These are phyloP conservation scores for Heliornis fulica DNA, from an alignment of 2,113 vertebrate genomes.

Conservation along the genomic window DNA sequence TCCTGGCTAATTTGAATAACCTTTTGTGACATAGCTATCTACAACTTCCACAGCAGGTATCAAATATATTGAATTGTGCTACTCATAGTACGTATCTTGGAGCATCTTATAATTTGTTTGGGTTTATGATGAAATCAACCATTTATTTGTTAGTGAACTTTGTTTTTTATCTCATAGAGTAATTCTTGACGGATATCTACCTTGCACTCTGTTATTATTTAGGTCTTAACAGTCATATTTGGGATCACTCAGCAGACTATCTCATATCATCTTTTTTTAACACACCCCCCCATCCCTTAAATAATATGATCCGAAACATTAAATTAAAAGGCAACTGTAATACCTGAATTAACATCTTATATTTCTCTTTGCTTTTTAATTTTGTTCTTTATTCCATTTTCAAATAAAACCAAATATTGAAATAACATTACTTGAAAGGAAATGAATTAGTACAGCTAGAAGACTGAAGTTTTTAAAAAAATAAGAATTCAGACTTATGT, in stretches of 20 bases:
- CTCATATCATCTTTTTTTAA: neutral
- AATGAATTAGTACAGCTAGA: neutral
- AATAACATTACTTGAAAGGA: neutral
- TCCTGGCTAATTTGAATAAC: neutral
- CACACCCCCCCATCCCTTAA: neutral
- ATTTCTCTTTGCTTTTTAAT: neutral
- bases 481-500: neutral
- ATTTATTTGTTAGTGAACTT: neutral
- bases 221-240: neutral
- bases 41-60: neutral
- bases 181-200: neutral
- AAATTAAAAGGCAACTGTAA: neutral
- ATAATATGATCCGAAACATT: neutral
- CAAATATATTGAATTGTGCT: neutral
- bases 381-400: neutral
- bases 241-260: neutral
- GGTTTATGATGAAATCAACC: neutral
- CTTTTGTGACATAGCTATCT: neutral
- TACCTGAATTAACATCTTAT: neutral
- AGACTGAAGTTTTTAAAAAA: neutral
- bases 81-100: neutral
- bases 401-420: neutral
- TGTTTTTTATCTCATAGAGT: neutral
- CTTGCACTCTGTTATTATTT: neutral
- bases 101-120: neutral